Conservation (phyloP, 2,797 vertebrate species). For the Lycodopsis pacificus region DNA sequence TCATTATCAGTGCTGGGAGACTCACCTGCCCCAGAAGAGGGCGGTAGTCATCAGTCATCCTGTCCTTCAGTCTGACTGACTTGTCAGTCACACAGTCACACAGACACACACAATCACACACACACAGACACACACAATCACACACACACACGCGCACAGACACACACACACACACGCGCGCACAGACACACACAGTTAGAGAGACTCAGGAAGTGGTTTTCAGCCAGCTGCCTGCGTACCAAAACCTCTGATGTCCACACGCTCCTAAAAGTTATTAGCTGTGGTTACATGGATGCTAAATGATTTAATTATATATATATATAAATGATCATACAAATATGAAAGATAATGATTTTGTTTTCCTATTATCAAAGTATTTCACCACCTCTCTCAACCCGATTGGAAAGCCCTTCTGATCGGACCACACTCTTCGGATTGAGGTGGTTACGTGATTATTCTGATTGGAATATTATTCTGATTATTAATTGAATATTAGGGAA, state of each 20-base stretch:
- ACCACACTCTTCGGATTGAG: too few relatives aligned
- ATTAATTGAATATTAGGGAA: too few relatives aligned
- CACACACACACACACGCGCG: neutral
- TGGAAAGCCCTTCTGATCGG: too few relatives aligned
- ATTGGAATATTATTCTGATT: too few relatives aligned
- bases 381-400: too few relatives aligned
- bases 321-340: too few relatives aligned
- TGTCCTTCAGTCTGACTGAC: conserved; percentile 70
- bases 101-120: too few relatives aligned
- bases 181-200: neutral
- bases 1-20: conserved; percentile 78
- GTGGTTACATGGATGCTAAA: neutral
- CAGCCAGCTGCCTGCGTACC: neutral
- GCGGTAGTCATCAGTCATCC: conserved; percentile 81
- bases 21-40: conserved; percentile 67
- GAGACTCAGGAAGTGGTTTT: neutral
- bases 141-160: neutral
- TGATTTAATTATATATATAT: too few relatives aligned
- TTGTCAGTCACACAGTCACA: conserved; percentile 60
- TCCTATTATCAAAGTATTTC: neutral
- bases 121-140: neutral
- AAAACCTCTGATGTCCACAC: neutral
- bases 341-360: neutral
- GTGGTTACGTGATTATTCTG: too few relatives aligned
- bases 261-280: neutral